phyloP scores from a whole-genome alignment of 2,797 vertebrate species.

The Acomys russatus region DNA sequence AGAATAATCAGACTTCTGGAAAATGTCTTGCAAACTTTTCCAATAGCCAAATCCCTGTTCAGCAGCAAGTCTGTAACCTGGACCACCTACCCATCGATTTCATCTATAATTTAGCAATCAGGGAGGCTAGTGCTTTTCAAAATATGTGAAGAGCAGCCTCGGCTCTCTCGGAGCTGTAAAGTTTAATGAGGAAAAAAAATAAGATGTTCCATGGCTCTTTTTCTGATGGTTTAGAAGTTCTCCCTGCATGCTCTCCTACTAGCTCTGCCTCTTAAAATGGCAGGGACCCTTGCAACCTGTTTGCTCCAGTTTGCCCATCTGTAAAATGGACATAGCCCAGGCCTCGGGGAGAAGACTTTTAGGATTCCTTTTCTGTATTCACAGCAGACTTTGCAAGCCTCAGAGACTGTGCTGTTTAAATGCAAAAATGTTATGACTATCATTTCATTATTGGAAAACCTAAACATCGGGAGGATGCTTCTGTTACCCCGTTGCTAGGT shows the following conservation, averaged over 20 bases:
- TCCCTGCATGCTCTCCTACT: neutral
- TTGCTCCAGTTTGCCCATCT: neutral
- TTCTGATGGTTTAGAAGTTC: neutral
- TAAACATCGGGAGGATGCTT: constrained; percentile 20
- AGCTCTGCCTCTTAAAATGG: neutral
- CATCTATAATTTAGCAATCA: constrained; percentile 71
- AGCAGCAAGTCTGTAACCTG: neutral
- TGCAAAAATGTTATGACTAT: constrained; percentile 77
- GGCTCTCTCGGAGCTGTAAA: constrained; percentile 6
- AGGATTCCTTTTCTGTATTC: constrained; percentile 34
- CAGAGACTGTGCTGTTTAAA: neutral
- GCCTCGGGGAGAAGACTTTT: neutral
- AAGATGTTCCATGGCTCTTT: neutral
- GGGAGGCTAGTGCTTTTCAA: constrained; percentile 47
- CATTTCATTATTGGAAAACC: constrained; percentile 72
- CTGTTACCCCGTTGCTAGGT: constrained; percentile 73
- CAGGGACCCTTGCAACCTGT: neutral
- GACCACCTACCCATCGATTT: constrained; percentile 56
- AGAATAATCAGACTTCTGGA: constrained; percentile 48
- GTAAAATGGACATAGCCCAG: constrained; percentile 17
- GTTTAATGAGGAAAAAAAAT: constrained; percentile 69
- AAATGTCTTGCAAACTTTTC: constrained; percentile 44
- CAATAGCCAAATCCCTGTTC: neutral
- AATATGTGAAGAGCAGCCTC: constrained; percentile 31
- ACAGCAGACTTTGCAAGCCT: constrained; percentile 17